phyloP scores from a whole-genome alignment of 1,140 invertebrate species.

The Lordiphosa mommai region DNA sequence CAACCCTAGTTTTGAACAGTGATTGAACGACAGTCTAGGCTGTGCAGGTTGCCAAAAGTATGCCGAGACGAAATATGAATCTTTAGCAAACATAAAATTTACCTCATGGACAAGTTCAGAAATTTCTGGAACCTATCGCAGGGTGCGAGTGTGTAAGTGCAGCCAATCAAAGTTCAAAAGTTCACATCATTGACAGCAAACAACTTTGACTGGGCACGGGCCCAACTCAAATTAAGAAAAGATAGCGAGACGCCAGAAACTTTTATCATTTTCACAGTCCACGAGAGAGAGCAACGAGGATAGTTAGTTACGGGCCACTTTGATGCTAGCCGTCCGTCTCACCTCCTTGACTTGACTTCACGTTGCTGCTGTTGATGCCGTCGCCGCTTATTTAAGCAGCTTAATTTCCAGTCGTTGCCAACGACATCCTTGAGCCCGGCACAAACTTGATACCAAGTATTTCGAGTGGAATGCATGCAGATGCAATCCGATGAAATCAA shows the following conservation, averaged over 20 bases:
- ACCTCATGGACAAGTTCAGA: neutral
- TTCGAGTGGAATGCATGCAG: neutral
- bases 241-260: constrained; percentile 56
- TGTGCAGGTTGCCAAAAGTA: no score
- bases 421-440: no score
- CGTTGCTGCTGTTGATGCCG: neutral
- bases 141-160: constrained; percentile 13
- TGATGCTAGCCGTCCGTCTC: neutral
- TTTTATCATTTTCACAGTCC: constrained; percentile 68
- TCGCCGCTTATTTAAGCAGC: constrained; percentile 33
- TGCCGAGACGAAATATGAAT: no score
- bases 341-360: neutral
- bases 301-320: constrained; percentile 42
- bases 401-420: constrained; percentile 23
- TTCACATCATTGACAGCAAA: constrained; percentile 64
- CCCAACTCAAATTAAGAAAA: constrained; percentile 67
- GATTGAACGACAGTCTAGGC: no score
- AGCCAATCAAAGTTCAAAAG: constrained; percentile 74
- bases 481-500: constrained; percentile 38
- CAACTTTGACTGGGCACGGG: constrained; percentile 44
- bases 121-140: neutral
- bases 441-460: neutral
- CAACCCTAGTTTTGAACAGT: no score
- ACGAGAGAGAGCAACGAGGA: constrained; percentile 27
- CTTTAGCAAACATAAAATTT: no score